Conservation (phyloP, 1,140 invertebrate genomes). For the Aphis craccivora region DNA sequence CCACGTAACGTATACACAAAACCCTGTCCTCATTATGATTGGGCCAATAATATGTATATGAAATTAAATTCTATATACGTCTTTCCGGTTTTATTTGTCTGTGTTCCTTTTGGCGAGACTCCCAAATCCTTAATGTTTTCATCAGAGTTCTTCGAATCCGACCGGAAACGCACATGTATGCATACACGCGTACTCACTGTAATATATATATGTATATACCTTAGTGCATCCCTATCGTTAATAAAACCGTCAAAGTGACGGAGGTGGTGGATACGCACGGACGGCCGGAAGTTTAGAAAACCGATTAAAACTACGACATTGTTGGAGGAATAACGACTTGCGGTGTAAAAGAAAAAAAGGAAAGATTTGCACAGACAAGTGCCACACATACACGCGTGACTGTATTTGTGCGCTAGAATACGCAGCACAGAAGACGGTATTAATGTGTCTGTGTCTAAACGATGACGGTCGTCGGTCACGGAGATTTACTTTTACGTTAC, state of each 20-base stretch:
- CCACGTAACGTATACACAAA: neutral
- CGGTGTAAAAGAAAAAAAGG: neutral
- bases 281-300: neutral
- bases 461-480: neutral
- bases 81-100: neutral
- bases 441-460: neutral
- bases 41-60: neutral
- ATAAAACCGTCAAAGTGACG: neutral
- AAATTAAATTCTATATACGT: neutral
- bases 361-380: neutral
- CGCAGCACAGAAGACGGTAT: neutral
- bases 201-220: neutral
- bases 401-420: too few relatives aligned
- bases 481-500: neutral
- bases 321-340: neutral
- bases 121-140: neutral
- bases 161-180: neutral
- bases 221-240: neutral
- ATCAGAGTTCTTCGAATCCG: neutral
- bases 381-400: neutral
- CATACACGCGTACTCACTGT: neutral
- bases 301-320: neutral
- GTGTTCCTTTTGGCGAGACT: neutral
- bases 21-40: neutral
- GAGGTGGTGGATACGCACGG: neutral